phyloP scores from a whole-genome alignment of 1,140 invertebrate genomes.

The Chironomus tepperi region DNA sequence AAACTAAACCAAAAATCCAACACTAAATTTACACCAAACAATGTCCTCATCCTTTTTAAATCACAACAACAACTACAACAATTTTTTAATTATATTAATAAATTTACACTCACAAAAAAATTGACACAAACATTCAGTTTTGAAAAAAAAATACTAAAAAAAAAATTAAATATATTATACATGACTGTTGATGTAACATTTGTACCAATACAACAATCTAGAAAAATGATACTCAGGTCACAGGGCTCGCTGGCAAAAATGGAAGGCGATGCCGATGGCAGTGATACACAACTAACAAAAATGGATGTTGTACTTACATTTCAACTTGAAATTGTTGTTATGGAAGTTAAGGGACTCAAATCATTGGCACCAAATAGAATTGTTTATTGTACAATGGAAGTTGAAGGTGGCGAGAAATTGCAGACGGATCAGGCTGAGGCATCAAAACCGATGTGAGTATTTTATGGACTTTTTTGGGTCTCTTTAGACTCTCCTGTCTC shows the following conservation, averaged over 20 bases:
- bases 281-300: constrained; percentile 85
- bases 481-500: too few species aligned
- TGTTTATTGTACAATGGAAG: constrained; percentile 99
- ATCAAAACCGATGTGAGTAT: constrained; percentile 92
- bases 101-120: not conserved
- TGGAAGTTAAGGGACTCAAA: constrained; percentile 98
- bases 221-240: constrained; percentile 53
- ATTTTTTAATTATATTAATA: not conserved
- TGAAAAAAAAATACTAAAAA: not conserved
- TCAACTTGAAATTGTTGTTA: constrained; percentile 94
- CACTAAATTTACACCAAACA: too few species aligned
- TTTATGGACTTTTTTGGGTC: too few species aligned
- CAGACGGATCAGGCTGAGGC: constrained; percentile 99
- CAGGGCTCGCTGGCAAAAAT: constrained; percentile 89
- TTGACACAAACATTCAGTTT: too few species aligned
- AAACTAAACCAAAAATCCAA: too few species aligned
- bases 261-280: constrained; percentile 84
- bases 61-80: too few species aligned
- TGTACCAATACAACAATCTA: constrained; percentile 22
- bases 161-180: not conserved
- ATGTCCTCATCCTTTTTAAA: too few species aligned
- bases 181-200: not conserved
- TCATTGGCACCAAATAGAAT: constrained; percentile 93
- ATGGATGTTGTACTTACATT: constrained; percentile 95
- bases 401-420: constrained; percentile 94